Evolutionary conservation across 2,888 invertebrate genomes (phyloP).

Genomic region (Apomyelois bistriatella): DNA sequence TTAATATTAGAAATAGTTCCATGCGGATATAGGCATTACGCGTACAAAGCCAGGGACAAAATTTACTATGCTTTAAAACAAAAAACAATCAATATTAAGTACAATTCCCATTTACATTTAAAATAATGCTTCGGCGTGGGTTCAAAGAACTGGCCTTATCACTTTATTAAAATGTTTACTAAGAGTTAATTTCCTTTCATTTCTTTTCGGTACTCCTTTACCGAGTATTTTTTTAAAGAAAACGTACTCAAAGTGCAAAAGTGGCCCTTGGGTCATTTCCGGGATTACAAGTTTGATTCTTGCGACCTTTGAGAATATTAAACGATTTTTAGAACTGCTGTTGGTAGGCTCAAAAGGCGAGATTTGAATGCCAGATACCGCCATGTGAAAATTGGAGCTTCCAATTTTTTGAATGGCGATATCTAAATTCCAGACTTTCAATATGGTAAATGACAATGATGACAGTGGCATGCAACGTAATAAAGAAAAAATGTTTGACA

Average conservation of each 20-base stretch:
- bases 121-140: background rate
- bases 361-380: background rate
- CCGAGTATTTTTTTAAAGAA: background rate
- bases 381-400: background rate
- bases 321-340: constrained; percentile 4
- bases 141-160: constrained; percentile 5
- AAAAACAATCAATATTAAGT: too few relatives aligned
- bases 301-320: constrained; percentile 12
- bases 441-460: too few relatives aligned
- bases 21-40: too few relatives aligned
- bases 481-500: too few relatives aligned
- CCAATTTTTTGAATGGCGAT: too few relatives aligned
- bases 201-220: constrained; percentile 13
- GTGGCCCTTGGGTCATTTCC: constrained; percentile 14
- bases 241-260: constrained; percentile 13
- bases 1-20: too few relatives aligned
- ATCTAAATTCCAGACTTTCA: too few relatives aligned
- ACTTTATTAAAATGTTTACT: constrained; percentile 14
- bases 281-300: constrained; percentile 17
- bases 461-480: too few relatives aligned
- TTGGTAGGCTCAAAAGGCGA: background rate
- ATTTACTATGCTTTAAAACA: too few relatives aligned
- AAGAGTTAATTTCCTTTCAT: constrained; percentile 12
- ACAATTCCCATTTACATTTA: background rate
- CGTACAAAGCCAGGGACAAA: too few relatives aligned